A percentile compares a stretch with the other conserved stretches of the same genome.
phyloP scores from a whole-genome alignment of 35 echinoderm and acorn worm species.

The Ophioderma brevispina region DNA sequence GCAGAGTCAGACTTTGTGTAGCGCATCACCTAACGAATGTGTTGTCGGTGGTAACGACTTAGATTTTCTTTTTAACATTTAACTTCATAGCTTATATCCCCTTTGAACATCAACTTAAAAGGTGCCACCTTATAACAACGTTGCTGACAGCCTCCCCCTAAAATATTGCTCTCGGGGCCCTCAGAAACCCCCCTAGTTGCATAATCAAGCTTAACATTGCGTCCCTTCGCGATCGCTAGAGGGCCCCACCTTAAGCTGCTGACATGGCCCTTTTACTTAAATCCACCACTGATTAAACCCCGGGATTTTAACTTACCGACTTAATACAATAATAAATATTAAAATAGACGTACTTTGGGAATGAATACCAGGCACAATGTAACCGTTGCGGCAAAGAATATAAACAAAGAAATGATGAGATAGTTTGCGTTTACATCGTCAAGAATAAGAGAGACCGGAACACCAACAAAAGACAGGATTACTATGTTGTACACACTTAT shows the following conservation, averaged over 20 bases:
- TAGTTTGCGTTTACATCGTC: slow-evolving; percentile 67
- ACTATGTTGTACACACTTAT: slow-evolving; percentile 82
- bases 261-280: too few relatives aligned
- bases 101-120: too few relatives aligned
- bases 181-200: neutral
- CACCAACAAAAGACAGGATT: slow-evolving; percentile 66
- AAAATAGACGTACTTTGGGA: slow-evolving; percentile 79
- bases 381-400: slow-evolving; percentile 76
- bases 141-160: too few relatives aligned
- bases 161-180: too few relatives aligned
- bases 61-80: too few relatives aligned
- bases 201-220: neutral
- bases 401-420: slow-evolving; percentile 61
- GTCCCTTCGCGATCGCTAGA: too few relatives aligned
- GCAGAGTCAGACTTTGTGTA: too few relatives aligned
- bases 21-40: too few relatives aligned
- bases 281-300: neutral
- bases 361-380: slow-evolving; percentile 84
- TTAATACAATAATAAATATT: too few relatives aligned
- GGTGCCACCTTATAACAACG: neutral
- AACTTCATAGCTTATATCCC: too few relatives aligned
- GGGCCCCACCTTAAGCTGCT: too few relatives aligned
- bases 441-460: slow-evolving; percentile 55
- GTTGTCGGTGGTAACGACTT: too few relatives aligned
- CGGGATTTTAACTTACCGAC: neutral